Conservation (phyloP, 2,797 vertebrate species). For the Chelon labrosus region DNA sequence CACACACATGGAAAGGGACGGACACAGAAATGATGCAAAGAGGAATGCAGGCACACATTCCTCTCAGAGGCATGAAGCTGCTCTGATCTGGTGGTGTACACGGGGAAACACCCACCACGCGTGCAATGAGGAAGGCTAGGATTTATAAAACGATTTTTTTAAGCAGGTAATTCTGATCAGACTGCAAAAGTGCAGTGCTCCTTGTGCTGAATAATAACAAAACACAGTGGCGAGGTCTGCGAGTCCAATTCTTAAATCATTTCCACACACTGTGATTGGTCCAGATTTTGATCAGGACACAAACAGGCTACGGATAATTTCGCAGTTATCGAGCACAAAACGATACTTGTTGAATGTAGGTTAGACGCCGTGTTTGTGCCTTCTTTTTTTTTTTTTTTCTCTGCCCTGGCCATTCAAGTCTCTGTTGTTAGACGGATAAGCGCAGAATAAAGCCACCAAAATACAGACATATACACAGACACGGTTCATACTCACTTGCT, state of each 20-base stretch:
- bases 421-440: slow-evolving; percentile 36
- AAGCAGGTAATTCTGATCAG: slow-evolving; percentile 22
- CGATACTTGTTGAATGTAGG: slow-evolving; percentile 85
- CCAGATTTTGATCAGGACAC: slow-evolving; percentile 36
- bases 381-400: background rate
- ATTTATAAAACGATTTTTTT: slow-evolving; percentile 16
- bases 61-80: slow-evolving; percentile 63
- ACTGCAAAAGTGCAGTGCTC: slow-evolving; percentile 23
- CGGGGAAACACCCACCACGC: slow-evolving; percentile 77
- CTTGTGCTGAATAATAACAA: background rate
- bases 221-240: slow-evolving; percentile 2
- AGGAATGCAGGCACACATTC: slow-evolving; percentile 43
- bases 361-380: slow-evolving; percentile 25
- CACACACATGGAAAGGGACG: slow-evolving; percentile 46
- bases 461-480: slow-evolving; percentile 74
- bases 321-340: slow-evolving; percentile 56
- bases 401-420: slow-evolving; percentile 27
- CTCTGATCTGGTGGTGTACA: slow-evolving; percentile 64
- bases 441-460: slow-evolving; percentile 63
- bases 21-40: slow-evolving; percentile 58
- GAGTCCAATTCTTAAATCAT: slow-evolving; percentile 14
- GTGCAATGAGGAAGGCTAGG: slow-evolving; percentile 47
- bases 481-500: slow-evolving; percentile 85
- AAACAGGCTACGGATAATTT: slow-evolving; percentile 17
- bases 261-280: slow-evolving; percentile 20